A percentile compares a stretch with the other conserved stretches of the same genome.
phyloP scores from a whole-genome alignment of 2,113 vertebrate genomes.

The Natator depressus region DNA sequence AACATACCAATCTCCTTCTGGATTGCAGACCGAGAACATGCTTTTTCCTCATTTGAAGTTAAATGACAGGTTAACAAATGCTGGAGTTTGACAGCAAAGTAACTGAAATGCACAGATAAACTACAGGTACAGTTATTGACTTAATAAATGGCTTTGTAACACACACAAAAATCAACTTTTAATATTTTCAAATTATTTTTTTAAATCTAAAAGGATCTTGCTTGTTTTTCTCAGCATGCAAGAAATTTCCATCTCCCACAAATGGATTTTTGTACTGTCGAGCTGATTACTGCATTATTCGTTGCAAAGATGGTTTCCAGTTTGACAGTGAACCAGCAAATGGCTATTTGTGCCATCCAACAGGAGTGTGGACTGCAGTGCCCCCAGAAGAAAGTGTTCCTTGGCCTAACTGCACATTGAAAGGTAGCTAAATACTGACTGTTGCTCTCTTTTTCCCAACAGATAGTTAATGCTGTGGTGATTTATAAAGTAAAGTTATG shows the following conservation, averaged over 20 bases:
- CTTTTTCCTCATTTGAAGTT: neutral
- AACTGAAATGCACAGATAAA: neutral
- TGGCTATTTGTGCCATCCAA: neutral
- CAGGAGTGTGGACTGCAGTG: neutral
- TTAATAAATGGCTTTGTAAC: neutral
- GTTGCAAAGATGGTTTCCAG: neutral
- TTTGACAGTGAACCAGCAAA: neutral
- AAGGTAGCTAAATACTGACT: neutral
- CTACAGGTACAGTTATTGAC: neutral
- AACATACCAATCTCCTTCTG: neutral
- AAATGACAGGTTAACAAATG: neutral
- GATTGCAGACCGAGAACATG: neutral
- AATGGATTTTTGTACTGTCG: neutral
- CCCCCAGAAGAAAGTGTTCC: neutral
- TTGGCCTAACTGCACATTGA: neutral
- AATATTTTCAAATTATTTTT: neutral
- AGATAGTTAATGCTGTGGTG: neutral
- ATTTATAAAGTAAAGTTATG: neutral
- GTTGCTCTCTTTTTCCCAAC: neutral
- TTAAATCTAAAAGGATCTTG: neutral
- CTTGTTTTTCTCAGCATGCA: neutral
- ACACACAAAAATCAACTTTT: neutral
- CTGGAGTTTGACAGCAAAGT: neutral
- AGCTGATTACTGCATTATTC: neutral
- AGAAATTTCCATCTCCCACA: neutral